Percentiles rank a stretch among this genome's conserved stretches.
phyloP scores from a whole-genome alignment of 2,113 vertebrate species.

The Sylvia atricapilla region DNA sequence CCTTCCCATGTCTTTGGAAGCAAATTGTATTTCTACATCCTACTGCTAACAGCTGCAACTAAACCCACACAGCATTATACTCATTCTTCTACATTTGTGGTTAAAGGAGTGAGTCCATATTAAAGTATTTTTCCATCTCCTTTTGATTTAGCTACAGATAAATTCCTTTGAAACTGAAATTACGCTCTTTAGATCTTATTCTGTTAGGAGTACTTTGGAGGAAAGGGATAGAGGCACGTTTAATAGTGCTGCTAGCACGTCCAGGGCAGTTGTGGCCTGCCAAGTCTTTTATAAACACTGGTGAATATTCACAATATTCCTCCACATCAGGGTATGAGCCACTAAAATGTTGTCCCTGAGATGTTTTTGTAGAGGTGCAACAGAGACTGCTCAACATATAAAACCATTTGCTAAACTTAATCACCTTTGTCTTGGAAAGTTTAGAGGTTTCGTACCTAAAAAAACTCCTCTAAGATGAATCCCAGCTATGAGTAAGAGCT shows the following conservation, averaged over 20 bases:
- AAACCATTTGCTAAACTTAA: not conserved
- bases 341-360: not conserved
- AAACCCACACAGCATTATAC: not conserved
- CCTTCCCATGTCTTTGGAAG: not conserved
- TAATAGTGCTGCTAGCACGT: not conserved
- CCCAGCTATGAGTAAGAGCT: conserved; percentile 27
- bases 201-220: not conserved
- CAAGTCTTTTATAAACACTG: not conserved
- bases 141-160: not conserved
- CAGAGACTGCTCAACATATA: not conserved
- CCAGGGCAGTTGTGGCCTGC: not conserved
- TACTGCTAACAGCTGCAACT: not conserved
- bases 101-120: not conserved
- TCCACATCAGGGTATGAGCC: not conserved
- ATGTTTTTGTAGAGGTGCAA: not conserved
- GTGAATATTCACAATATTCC: not conserved
- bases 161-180: conserved; percentile 31
- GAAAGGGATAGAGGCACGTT: not conserved
- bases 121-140: not conserved
- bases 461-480: not conserved
- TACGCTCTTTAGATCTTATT: not conserved
- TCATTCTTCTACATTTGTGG: conserved; percentile 2
- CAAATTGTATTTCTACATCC: not conserved
- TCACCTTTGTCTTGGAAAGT: not conserved
- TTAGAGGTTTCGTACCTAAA: not conserved